Base-by-base conservation (phyloP, 2,888 invertebrate genomes). In the Octonoba sinensis region DNA sequence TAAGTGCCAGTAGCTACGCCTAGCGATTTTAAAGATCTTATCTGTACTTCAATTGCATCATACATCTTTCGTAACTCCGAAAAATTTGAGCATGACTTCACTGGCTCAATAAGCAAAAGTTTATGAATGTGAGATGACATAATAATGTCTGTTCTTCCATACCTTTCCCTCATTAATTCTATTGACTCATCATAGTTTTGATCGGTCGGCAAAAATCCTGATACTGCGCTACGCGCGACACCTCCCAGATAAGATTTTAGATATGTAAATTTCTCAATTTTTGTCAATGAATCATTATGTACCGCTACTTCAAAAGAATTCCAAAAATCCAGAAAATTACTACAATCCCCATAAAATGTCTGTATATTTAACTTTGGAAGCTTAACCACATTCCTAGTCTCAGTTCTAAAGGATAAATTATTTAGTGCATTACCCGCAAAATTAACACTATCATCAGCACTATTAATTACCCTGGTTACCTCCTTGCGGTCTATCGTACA, bases 191-290 rank as follows among this genome's bases (percentile, higher is more conserved):
- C 73, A 51, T 73, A 73, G 27, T 73, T 73, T 46, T 44, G 20
- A 22, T 74, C 46, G 3, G 65, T 74, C 2, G 56, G 15, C 1
- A 65, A 47, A 49, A 72, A 8, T 49, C 60, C 49, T 15, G 47
- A 49, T 3, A 72, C 24, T 1, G 24, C n/a, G 51, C 15, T 44
- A 15, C 65, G 22, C 3, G 46, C 57, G 24, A 46, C 18, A 44
- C 65, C 74, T n/a, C 47, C 24, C 4, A 74, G n/a, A 74, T 74
- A 65, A 20, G 74, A 56, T 54, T 56, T 74, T 22, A 74, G 22
- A 57, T 65, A 65, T n/a, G 36, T 15, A 49, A 73, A 73, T 24
- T 73, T 71, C n/a, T n/a, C n/a, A n/a, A n/a, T n/a, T n/a, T n/a
- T n/a, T n/a, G n/a, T n/a, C n/a, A 56, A 54, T 18, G 47, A 27